Percentiles rank a stretch among this genome's conserved stretches.
Conservation (phyloP, 2,888 invertebrate genomes). For the Synanthedon tipuliformis region DNA sequence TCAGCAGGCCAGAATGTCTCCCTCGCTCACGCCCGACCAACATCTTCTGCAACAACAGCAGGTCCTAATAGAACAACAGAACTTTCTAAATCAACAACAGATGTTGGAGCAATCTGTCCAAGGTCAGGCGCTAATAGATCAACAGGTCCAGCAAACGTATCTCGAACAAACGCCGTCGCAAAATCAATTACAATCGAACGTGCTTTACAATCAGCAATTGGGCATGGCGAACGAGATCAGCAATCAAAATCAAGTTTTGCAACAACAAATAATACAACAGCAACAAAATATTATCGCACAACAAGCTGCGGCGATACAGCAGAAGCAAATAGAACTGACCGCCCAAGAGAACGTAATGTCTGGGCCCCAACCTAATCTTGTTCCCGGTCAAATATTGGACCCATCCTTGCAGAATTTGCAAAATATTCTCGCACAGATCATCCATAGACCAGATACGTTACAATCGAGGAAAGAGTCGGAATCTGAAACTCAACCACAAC, state of each 20-base stretch:
- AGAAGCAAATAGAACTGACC: constrained; percentile 51
- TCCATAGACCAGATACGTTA: constrained; percentile 51
- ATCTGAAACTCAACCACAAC: constrained; percentile 38
- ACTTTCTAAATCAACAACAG: constrained; percentile 54
- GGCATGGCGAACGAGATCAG: constrained; percentile 40
- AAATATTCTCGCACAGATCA: constrained; percentile 56
- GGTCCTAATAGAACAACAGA: constrained; percentile 44
- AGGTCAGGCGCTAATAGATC: constrained; percentile 42
- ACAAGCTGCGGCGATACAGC: constrained; percentile 58
- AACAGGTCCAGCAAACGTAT: constrained; percentile 38
- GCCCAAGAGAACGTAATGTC: constrained; percentile 44
- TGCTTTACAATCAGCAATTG: constrained; percentile 41
- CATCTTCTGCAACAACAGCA: constrained; percentile 17
- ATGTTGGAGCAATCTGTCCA: constrained; percentile 52
- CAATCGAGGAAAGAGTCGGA: constrained; percentile 56
- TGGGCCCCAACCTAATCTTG: constrained; percentile 45
- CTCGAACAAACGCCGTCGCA: constrained; percentile 37
- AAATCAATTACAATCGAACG: constrained; percentile 35
- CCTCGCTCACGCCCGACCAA: constrained; percentile 34
- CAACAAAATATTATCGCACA: constrained; percentile 60
- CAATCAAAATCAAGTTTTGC: constrained; percentile 62
- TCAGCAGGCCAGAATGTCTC: constrained; percentile 59
- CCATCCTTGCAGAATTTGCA: constrained; percentile 65
- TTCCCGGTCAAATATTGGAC: constrained; percentile 51
- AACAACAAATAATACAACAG: constrained; percentile 65